Conservation (phyloP, 2,888 invertebrate genomes). For the Ptychoptera albimana region DNA sequence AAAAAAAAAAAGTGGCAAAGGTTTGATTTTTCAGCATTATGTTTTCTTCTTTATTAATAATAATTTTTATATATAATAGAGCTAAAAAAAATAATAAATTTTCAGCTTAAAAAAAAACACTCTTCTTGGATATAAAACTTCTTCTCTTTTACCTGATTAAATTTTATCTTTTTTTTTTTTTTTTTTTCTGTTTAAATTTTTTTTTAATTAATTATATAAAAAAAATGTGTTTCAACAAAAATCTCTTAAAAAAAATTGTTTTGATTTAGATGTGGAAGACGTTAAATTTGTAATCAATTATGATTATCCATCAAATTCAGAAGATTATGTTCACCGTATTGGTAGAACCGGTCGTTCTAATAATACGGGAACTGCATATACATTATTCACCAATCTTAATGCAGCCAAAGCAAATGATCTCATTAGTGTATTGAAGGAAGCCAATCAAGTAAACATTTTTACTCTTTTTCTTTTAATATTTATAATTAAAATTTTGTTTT, state of each 20-base stretch:
- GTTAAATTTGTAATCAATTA: conserved; percentile 98
- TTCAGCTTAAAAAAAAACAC: too few species aligned
- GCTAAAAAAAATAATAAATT: too few species aligned
- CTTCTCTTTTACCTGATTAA: too few species aligned
- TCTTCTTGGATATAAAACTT: too few species aligned
- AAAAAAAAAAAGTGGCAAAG: too few species aligned
- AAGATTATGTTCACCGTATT: conserved; percentile 89
- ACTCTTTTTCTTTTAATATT: background rate
- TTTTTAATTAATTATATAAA: conserved; percentile 1
- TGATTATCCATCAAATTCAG: conserved; percentile 93
- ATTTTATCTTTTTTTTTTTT: conserved; percentile 2
- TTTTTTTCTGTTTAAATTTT: background rate
- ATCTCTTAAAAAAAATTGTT: conserved; percentile 8
- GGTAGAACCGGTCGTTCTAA: conserved; percentile 89
- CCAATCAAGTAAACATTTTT: conserved; percentile 52
- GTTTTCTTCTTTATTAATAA: background rate
- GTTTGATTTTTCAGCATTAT: conserved; percentile 1
- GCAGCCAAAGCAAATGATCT: conserved; percentile 82
- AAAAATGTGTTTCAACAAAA: conserved; percentile 3
- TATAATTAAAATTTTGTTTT: background rate
- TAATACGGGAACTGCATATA: conserved; percentile 90
- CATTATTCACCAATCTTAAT: conserved; percentile 85
- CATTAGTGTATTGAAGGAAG: conserved; percentile 81
- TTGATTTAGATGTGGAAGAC: conserved; percentile 82
- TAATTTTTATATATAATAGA: too few species aligned